Base-by-base conservation (phyloP, 2,888 invertebrate species). In the Zaprionus lineosus region DNA sequence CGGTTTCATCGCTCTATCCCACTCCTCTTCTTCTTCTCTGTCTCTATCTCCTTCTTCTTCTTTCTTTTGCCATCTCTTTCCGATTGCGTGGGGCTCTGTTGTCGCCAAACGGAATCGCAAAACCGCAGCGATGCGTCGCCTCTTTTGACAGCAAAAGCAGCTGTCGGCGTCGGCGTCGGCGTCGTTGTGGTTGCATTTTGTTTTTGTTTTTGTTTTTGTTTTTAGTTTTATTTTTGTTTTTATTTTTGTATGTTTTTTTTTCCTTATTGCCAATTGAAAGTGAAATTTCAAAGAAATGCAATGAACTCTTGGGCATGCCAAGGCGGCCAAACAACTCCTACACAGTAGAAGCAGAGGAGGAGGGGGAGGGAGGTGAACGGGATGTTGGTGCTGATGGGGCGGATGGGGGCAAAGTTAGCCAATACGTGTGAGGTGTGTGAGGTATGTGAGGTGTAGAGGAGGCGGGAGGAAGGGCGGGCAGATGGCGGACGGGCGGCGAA, bases 241-340 rank as follows among this genome's bases (percentile, higher is more conserved):
- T n/a, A n/a, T n/a, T n/a, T n/a, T n/a, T n/a, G n/a, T n/a, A n/a
- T n/a, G n/a, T n/a, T n/a, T n/a, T n/a, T n/a, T n/a, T n/a, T n/a
- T n/a, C n/a, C n/a, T n/a, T n/a, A n/a, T 61, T 53, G 71, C 70
- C 84, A 82, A 84, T 76, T 63, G 81, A 81, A 81, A 81, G 81
- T 81, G 82, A 81, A 79, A 81, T 52, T 51, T 51, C 55, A 51
- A 11, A 50, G 47, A 63, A 77, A 81, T 78, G 65, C 81, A 81
- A 82, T 81, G 81, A 84, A 81, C 81, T 82, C 82, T 55, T 40
- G 47, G 58, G 63, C 63, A 73, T 58, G 63, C 53, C 57, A 47
- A 52, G 68, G 64, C 44, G 67, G 73, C 61, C 55, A 70, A 57
- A 50, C 65, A 62, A 74, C 74, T 74, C 68, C 67, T 56, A 57